Conservation (phyloP, 2,888 invertebrate genomes). For the Volucella inflata region DNA sequence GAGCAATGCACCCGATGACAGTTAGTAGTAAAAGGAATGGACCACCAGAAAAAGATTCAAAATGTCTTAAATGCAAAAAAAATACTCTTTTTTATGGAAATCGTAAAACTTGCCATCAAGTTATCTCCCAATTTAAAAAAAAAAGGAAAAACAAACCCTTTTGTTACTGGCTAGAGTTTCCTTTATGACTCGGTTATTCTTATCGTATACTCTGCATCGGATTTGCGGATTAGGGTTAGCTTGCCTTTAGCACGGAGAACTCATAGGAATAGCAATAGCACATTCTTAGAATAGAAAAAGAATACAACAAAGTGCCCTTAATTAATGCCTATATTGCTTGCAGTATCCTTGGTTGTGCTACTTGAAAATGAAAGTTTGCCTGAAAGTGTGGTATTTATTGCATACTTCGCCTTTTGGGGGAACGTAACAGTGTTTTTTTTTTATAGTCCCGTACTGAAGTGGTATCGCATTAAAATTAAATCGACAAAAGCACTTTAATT, state of each 20-base stretch:
- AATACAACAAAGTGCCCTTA: slow-evolving; percentile 44
- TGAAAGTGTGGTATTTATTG: slow-evolving; percentile 33
- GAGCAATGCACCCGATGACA: slow-evolving; percentile 29
- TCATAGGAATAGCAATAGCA: neutral
- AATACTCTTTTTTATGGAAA: slow-evolving; percentile 27
- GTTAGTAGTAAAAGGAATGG: slow-evolving; percentile 8
- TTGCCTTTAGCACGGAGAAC: neutral
- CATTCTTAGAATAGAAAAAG: neutral
- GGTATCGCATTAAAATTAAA: slow-evolving; percentile 47
- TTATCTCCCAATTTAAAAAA: neutral
- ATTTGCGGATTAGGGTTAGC: neutral
- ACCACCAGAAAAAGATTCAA: slow-evolving; percentile 7
- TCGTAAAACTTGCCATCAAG: slow-evolving; percentile 18
- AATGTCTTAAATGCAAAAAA: too few species aligned
- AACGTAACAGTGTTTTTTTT: slow-evolving; percentile 14
- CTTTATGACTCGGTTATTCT: neutral
- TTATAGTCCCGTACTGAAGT: slow-evolving; percentile 29
- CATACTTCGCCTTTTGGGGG: slow-evolving; percentile 17
- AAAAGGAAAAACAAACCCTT: slow-evolving; percentile 22
- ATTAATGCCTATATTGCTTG: slow-evolving; percentile 40
- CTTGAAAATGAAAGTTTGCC: slow-evolving; percentile 16
- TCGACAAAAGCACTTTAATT: slow-evolving; percentile 51
- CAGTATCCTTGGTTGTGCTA: slow-evolving; percentile 14
- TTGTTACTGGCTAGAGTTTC: neutral
- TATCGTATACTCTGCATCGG: neutral